Evolutionary conservation across 2,113 vertebrate species (phyloP), one percentile per base, ranked within the genome.

Genomic region (Peromyscus maniculatus): DNA sequence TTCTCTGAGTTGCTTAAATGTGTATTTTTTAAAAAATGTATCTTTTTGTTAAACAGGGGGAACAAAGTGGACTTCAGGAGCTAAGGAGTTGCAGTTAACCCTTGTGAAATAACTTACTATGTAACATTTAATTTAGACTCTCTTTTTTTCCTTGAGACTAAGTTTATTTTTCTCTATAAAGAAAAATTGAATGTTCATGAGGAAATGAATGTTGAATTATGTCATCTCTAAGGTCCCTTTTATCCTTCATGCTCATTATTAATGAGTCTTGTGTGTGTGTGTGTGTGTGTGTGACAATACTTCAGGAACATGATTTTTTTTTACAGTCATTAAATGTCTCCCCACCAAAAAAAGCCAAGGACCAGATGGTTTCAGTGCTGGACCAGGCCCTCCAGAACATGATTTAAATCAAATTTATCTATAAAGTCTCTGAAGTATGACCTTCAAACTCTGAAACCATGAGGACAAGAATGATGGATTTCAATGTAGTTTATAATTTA

Each of bases 331-430:
- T 52, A 52, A 52, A 52, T 9, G 52, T 52, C 52, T 52, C 52
- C 52, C 52, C 8, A 52, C 52, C 52, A 52, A 52, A 52, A 52
- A 52, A 52, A 52, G 52, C 52, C 52, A 52, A 52, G 52, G 52
- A 52, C 52, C 52, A 52, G 52, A 52, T 52, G 52, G 52, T 52
- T 52, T 52, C 52, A 9, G 52, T 1, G 52, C 52, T 52, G 52
- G 52, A 52, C 52, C 9, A 52, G 52, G 52, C 52, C 52, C 52
- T 84, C 16, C 12, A 67, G 5, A 94, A 79, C 9, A 57, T 79
- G 33, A 90, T 95, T 92, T 92, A 92, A 91, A 94, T 94, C 16
- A 94, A 91, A 87, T 39, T 19, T 24, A 96, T 59, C 84, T 84
- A 93, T 49, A 92, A 96, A 90, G 7, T 87, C 28, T 64, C 95